Evolutionary conservation across 2,797 vertebrate species (phyloP), one percentile per base, ranked within the genome.

Genomic region (Brachyalestes nurse): DNA sequence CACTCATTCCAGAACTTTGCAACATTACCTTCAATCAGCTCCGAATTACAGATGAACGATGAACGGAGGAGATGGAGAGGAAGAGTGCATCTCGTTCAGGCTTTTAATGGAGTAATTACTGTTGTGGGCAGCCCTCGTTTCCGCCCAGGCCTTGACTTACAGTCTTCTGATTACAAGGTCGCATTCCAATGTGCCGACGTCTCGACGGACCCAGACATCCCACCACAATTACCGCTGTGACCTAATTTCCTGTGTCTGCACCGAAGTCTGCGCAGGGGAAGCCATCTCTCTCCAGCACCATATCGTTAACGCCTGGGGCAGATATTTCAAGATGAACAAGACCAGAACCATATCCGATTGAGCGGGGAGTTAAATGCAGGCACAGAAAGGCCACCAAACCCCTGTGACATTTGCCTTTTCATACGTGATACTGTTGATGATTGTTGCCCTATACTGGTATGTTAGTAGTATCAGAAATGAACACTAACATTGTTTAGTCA

Each of bases 121-220:
- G 55, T 45, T 60, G 72, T 60, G 72, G 72, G 25, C 55, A 58
- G 72, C 55, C 17, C 72, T 60, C 55, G 72, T 60, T 73, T 73
- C 72, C 72, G 72, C 38, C 72, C 55, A 73, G 72, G 55, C 55
- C 34, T 60, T 60, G 72, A 73, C 72, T 60, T 73, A 73, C 72
- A 60, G 72, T 73, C 72, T 34, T 60, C 53, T 73, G 72, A 73
- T 73, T 73, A 73, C 72, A 73, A 73, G 72, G 72, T 73, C 55
- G 60, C 72, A 60, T 73, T 73, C 60, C 72, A 51, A 73, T 45
- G 38, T 9, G 38, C 55, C 55, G 19, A 60, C 55, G 38, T 40
- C 72, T 60, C 34, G 17, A 23, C 34, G 0, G 72, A 13, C 55
- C 72, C 72, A 72, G 71, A 55, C 71, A 72, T 55, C 23, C 71